Evolutionary conservation across 2,797 vertebrate species (phyloP), one percentile per base, ranked within the genome.

Genomic region (Myotis pilosus): DNA sequence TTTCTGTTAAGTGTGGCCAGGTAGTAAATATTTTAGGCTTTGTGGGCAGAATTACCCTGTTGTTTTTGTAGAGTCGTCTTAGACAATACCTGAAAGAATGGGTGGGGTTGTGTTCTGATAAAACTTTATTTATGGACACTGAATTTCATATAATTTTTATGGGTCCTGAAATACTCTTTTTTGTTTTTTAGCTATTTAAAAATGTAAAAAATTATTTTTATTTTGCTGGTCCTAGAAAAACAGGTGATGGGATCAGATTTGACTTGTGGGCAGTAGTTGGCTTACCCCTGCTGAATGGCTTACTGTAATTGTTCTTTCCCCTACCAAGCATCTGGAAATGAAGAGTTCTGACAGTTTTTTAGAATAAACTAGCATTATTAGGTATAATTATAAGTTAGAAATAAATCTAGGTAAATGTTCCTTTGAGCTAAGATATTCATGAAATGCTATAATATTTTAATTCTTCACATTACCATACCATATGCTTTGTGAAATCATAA

Each of bases 141-240:
- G 64, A 74, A 81, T 88, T 91, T 95, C 47, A 69, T 79, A 16
- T n/a, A 62, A 62, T 92, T 92, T 88, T 86, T 25, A 19, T 94
- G 57, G 41, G 8, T 90, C 19, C 49, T 74, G 30, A 92, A 94
- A n/a, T 94, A 64, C 10, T 74, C 4, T 69, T 95, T 23, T 89
- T 96, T 90, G 5, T 75, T 90, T 87, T 57, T 87, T 5, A 93
- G 41, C 25, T 88, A 60, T 87, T 92, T 81, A 64, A 95, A 87
- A 91, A 89, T 80, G 7, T 75, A 68, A 74, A 72, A 78, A 76
- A n/a, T 30, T 4, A 64, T 87, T 87, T n/a, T 84, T 92, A 66
- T 13, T 81, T 81, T 41, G 10, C 12, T 92, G 41, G 51, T 23
- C n/a, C n/a, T 55, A 62, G 5, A 60, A 47, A 92, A 91, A 76